Evolutionary conservation across 2,113 vertebrate species (phyloP), one percentile per base, ranked within the genome.

Genomic region (Tetrao urogallus): DNA sequence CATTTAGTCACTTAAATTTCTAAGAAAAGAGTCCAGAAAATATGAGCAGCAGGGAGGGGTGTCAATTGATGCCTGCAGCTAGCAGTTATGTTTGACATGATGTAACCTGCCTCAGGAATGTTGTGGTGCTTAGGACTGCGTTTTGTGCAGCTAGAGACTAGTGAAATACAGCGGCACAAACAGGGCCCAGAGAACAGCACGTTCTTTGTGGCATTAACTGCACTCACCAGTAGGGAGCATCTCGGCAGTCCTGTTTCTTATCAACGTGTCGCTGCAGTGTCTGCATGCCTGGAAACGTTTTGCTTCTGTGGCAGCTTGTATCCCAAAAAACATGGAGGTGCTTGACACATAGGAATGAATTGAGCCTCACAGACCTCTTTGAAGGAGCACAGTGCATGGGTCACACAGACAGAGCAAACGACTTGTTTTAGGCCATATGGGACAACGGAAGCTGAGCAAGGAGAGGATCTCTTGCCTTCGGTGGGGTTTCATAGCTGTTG

Each of bases 311-410:
- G 94, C 73, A 86, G 76, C 83, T 78, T 32, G 30, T 65, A 66
- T 45, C 76, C 76, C 93, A 92, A 81, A 81, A 90, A 86, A 93
- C 91, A 94, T 64, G 86, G 94, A 88, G 66, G 36, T 57, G 42
- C 66, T 92, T 94, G 30, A 90, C 87, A 67, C 45, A 92, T 5
- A 40, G 88, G 88, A 91, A 86, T 94, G 79, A 88, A 90, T 83
- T 89, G 38, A 82, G 27, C 65, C 82, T 95, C 82, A 74, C 60
- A 86, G 50, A 43, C 28, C 73, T 40, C 40, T 95, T 13, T 52
- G 82, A 78, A 63, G 91, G 48, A 85, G 66, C 4, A 12, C 74
- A 3, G 3, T 75, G 28, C 1, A 0, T 5, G 17, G 50, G 30
- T 42, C 82, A 66, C 74, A 78, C 64, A 63, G 43, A 54, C 14